Base-by-base conservation (phyloP, 2,888 invertebrate genomes). In the Caenorhabditis zanzibari region DNA sequence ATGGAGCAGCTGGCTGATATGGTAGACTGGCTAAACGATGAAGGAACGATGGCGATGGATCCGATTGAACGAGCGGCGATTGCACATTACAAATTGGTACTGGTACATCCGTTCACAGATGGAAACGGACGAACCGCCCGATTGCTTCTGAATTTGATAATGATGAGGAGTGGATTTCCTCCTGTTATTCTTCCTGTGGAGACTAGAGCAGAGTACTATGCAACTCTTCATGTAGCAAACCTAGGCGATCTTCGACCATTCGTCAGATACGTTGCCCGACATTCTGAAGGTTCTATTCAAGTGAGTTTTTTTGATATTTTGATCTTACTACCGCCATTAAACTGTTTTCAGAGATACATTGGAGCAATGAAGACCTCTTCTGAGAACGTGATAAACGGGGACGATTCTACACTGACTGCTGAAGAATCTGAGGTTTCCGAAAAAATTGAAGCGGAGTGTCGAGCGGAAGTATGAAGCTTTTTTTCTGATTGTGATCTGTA, bases 81-180 rank as follows among this genome's bases (percentile, higher is more conserved):
- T 72, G 97, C 97, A 0, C 98, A 98, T 93, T 98, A 98, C 93
- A 97, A 97, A 93, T 93, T 98, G 58, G 98, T 98, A 0, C 96
- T 96, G 92, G 97, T 98, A 88, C 98, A 98, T 94, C 98, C 98
- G 0, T 98, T 98, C 93, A 95, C 95, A 2, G 98, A 98, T 93
- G 98, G 98, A 63, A 98, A 98, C 92, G 98, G 98, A 0, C 95
- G 98, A 91, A 98, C 98, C 0, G 96, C 97, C 16, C 94, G 98
- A 35, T 94, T 98, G 28, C 94, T 98, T 1, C 98, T 98, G 97
- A 98, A 98, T 93, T 95, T 97, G 89, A 95, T 98, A 85, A 94
- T 98, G 41, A 96, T 98, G 96, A 93, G 96, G 93, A 96, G 96
- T 0, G 97, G 98, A 0, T 98, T 96, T 93, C 98, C 98, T 0